These are phyloP conservation scores for Reticulitermes speratus DNA, from an alignment of 1,140 invertebrate species.

Conservation along the genomic window DNA sequence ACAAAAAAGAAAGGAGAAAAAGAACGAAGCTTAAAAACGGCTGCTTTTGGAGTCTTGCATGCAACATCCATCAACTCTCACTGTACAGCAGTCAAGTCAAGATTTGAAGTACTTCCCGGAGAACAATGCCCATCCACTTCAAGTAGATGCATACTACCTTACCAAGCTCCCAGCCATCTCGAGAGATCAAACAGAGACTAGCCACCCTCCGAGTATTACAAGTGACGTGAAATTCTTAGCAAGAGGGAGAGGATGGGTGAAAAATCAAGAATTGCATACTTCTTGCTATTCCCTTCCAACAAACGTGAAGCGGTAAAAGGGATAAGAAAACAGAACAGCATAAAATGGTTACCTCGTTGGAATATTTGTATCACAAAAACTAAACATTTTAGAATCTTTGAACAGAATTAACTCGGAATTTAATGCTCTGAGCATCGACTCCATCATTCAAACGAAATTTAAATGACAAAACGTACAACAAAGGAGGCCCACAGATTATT, in stretches of 20 bases:
- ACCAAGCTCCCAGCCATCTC: not conserved
- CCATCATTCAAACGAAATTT: not conserved
- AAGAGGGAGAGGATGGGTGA: not conserved
- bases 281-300: not conserved
- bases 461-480: not conserved
- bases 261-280: not conserved
- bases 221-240: slow-evolving; percentile 6
- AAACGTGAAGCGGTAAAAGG: not conserved
- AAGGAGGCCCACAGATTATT: not conserved
- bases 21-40: not conserved
- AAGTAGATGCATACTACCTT: not conserved
- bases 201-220: not conserved
- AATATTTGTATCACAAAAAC: not conserved
- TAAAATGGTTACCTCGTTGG: not conserved
- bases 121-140: slow-evolving; percentile 5
- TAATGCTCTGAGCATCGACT: not conserved
- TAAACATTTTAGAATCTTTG: not conserved
- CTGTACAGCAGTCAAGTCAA: not conserved
- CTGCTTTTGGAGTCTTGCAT: not conserved
- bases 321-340: not conserved
- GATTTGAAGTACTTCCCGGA: not conserved
- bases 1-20: not conserved
- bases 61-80: slow-evolving; percentile 14
- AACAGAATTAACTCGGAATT: not conserved
- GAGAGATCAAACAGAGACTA: slow-evolving; percentile 1